These are phyloP conservation scores for Rhysida immarginata DNA, from an alignment of 1,140 invertebrate genomes.

Conservation along the genomic window DNA sequence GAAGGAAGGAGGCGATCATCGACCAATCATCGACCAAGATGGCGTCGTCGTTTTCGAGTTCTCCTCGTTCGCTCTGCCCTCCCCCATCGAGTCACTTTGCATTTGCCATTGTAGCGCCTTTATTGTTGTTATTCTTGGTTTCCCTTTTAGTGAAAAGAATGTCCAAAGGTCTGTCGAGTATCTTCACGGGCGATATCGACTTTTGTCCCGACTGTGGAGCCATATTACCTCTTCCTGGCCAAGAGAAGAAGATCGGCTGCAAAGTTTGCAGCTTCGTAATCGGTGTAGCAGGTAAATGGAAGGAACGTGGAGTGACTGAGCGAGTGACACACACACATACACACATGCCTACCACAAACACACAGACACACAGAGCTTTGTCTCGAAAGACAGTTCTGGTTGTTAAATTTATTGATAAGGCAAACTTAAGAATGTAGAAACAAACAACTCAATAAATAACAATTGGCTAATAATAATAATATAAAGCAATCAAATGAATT, in stretches of 20 bases:
- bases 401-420: too few relatives aligned
- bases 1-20: too few relatives aligned
- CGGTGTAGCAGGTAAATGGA: conserved; percentile 38
- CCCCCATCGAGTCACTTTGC: background rate
- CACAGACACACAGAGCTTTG: too few relatives aligned
- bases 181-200: conserved; percentile 41
- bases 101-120: background rate
- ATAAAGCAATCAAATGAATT: too few relatives aligned
- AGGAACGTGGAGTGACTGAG: too few relatives aligned
- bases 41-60: background rate
- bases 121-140: background rate
- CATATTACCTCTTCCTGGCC: conserved; percentile 48
- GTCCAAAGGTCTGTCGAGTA: background rate
- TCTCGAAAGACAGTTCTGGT: too few relatives aligned
- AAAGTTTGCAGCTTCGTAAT: conserved; percentile 44
- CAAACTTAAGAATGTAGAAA: too few relatives aligned
- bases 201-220: conserved; percentile 69
- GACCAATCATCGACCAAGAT: too few relatives aligned
- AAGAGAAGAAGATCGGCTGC: conserved; percentile 42
- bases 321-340: too few relatives aligned
- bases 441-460: too few relatives aligned
- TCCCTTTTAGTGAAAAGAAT: background rate
- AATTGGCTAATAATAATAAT: too few relatives aligned
- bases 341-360: too few relatives aligned
- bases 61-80: background rate